A percentile compares a stretch with the other conserved stretches of the same genome.
These are phyloP conservation scores for Melanargia galathea DNA, from an alignment of 2,888 invertebrate genomes.

Conservation along the genomic window DNA sequence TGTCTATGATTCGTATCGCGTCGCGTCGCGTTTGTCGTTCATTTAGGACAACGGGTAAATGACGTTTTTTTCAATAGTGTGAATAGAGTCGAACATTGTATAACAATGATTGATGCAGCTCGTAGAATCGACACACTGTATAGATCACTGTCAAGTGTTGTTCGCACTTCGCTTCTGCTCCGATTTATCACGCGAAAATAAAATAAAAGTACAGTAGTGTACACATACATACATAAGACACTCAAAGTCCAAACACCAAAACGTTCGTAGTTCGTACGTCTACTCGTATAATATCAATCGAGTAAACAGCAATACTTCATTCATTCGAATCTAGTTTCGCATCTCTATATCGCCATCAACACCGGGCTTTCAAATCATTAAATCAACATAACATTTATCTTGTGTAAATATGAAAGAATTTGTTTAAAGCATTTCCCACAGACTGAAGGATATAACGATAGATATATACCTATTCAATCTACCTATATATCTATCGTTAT, in stretches of 20 bases:
- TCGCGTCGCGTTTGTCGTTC: too few species aligned
- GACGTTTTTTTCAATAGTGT: too few species aligned
- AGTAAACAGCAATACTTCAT: slow-evolving; percentile 18
- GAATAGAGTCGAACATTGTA: too few species aligned
- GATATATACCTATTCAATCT: too few species aligned
- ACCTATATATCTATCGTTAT: too few species aligned
- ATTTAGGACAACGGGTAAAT: too few species aligned
- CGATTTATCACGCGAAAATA: background rate
- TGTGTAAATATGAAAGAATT: slow-evolving; percentile 36
- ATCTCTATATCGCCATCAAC: slow-evolving; percentile 29
- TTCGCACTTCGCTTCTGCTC: background rate
- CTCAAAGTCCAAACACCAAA: slow-evolving; percentile 4
- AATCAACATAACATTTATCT: slow-evolving; percentile 32
- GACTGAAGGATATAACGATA: too few species aligned
- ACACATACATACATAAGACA: background rate
- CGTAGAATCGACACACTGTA: too few species aligned
- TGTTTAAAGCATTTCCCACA: slow-evolving; percentile 21
- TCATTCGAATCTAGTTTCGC: slow-evolving; percentile 19
- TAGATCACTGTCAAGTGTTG: too few species aligned
- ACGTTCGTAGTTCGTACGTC: background rate
- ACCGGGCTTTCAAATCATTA: slow-evolving; percentile 38
- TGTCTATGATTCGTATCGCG: too few species aligned
- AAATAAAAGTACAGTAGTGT: background rate
- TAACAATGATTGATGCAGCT: too few species aligned
- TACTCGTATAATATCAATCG: background rate